phyloP scores from a whole-genome alignment of 2,888 invertebrate species.

The Volucella inflata region DNA sequence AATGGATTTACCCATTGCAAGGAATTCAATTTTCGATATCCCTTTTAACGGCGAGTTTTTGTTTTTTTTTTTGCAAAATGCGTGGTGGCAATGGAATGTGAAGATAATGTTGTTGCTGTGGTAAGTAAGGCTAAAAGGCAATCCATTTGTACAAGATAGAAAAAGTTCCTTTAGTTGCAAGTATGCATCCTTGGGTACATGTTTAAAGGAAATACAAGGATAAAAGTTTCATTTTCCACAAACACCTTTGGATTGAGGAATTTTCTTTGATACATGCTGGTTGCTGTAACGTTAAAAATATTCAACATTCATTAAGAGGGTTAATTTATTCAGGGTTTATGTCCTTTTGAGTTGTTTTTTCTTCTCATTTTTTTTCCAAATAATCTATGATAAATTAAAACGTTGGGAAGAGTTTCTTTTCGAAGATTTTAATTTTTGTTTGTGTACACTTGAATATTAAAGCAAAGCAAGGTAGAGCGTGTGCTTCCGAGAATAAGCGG shows the following conservation, averaged over 20 bases:
- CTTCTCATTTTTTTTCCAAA: too few species aligned
- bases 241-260: not conserved
- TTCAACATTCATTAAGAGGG: slow-evolving; percentile 3
- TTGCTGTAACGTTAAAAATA: slow-evolving; percentile 6
- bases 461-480: too few species aligned
- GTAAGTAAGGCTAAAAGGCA: not conserved
- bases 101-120: not conserved
- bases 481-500: too few species aligned
- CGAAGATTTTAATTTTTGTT: too few species aligned
- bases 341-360: too few species aligned
- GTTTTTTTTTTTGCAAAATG: not conserved
- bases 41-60: not conserved
- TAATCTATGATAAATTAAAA: not conserved
- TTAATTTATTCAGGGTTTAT: slow-evolving; percentile 31
- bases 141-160: not conserved
- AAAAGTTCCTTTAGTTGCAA: too few species aligned
- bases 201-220: not conserved
- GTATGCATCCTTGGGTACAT: too few species aligned
- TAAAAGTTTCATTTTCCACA: not conserved
- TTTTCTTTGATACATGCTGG: slow-evolving; percentile 3
- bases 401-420: not conserved
- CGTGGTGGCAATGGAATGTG: not conserved
- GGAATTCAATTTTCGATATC: not conserved
- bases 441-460: too few species aligned
- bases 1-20: not conserved